These are phyloP conservation scores for Chymomyza caudatula DNA, from an alignment of 2,888 invertebrate species.

Conservation along the genomic window DNA sequence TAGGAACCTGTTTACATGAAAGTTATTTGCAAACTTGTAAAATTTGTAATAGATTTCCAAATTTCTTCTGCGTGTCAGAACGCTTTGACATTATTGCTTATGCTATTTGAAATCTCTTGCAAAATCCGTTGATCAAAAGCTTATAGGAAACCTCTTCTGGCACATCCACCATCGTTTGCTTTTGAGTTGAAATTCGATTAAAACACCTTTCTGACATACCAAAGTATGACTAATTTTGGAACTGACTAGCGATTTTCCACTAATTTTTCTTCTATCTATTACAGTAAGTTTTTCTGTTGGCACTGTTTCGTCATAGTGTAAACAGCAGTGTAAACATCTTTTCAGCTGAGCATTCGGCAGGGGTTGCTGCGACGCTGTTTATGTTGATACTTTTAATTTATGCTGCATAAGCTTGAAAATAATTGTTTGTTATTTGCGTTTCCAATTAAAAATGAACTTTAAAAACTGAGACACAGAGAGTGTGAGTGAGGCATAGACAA, in stretches of 20 bases:
- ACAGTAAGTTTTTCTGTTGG: not conserved
- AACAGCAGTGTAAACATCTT: not conserved
- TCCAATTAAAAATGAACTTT: conserved; percentile 36
- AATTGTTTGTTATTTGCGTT: conserved; percentile 40
- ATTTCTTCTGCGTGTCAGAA: too few species aligned
- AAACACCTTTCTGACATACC: not conserved
- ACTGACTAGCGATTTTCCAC: not conserved
- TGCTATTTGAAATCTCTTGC: too few species aligned
- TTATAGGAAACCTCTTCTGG: too few species aligned
- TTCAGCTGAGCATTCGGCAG: too few species aligned
- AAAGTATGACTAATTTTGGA: not conserved
- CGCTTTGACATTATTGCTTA: too few species aligned
- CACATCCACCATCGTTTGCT: too few species aligned
- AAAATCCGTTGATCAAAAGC: too few species aligned
- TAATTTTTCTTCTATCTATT: not conserved
- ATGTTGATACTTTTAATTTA: conserved; percentile 59
- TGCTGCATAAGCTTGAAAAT: conserved; percentile 35
- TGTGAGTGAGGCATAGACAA: not conserved
- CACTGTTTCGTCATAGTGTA: too few species aligned
- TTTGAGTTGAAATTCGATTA: too few species aligned
- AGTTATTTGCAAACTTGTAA: too few species aligned
- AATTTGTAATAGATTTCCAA: too few species aligned
- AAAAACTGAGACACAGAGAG: not conserved
- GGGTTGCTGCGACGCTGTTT: conserved; percentile 32
- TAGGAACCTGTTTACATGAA: too few species aligned